These are phyloP conservation scores for Diplodus puntazzo DNA, from an alignment of 2,797 vertebrate species.

Conservation along the genomic window DNA sequence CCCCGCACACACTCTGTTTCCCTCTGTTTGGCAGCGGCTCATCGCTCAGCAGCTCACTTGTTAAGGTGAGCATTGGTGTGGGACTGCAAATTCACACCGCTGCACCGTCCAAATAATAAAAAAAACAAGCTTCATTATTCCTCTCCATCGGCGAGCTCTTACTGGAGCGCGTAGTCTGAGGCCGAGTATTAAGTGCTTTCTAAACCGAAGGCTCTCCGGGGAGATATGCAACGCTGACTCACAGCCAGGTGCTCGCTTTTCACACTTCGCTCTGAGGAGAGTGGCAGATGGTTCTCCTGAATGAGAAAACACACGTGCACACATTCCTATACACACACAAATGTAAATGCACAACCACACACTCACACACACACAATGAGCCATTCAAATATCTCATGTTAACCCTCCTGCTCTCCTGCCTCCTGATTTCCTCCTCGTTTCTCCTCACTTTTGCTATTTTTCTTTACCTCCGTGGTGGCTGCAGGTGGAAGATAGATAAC, in stretches of 20 bases:
- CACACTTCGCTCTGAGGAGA: constrained; percentile 70
- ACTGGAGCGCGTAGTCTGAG: constrained; percentile 64
- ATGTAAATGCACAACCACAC: constrained; percentile 35
- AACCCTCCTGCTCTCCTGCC: constrained; percentile 12
- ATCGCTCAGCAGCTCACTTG: constrained; percentile 47
- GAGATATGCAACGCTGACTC: constrained; percentile 78
- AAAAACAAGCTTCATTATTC: constrained; percentile 63
- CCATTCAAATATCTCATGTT: constrained; percentile 37
- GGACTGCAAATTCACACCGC: constrained; percentile 42
- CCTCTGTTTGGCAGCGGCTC: constrained; percentile 30
- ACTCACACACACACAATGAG: constrained; percentile 29
- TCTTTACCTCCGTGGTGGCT: constrained; percentile 27
- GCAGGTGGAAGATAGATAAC: constrained; percentile 34
- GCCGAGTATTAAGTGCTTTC: constrained; percentile 80
- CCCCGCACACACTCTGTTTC: not conserved
- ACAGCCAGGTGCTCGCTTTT: constrained; percentile 80
- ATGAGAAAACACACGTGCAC: constrained; percentile 63
- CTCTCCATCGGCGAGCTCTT: constrained; percentile 59
- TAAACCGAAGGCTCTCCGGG: constrained; percentile 77
- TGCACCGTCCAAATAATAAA: constrained; percentile 56
- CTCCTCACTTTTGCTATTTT: not conserved
- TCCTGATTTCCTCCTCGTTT: constrained; percentile 15
- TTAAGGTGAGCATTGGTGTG: constrained; percentile 58
- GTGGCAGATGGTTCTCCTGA: constrained; percentile 79
- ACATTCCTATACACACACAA: constrained; percentile 48